Conservation (phyloP, 2,113 vertebrate species). For the Carollia perspicillata region DNA sequence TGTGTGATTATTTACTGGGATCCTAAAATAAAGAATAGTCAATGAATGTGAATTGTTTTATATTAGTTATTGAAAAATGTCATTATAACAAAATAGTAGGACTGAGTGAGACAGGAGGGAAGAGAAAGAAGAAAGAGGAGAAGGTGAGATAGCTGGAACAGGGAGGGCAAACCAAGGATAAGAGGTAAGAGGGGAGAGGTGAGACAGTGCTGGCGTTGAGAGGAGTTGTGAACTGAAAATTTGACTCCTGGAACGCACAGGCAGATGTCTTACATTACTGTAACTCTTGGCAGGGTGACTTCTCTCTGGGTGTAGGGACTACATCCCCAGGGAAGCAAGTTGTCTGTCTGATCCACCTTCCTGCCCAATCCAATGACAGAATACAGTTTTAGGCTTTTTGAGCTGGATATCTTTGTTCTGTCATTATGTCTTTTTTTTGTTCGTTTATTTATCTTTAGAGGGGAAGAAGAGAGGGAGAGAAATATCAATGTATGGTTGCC, state of each 20-base stretch:
- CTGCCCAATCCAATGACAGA: neutral
- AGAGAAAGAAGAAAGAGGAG: neutral
- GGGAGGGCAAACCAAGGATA: neutral
- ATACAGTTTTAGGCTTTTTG: neutral
- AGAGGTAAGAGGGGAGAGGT: neutral
- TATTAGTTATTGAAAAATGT: neutral
- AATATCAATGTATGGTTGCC: too few species aligned
- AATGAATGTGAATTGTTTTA: neutral
- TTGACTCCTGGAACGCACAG: neutral
- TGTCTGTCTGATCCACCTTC: neutral
- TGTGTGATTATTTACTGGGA: neutral
- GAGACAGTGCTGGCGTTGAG: rapidly evolving
- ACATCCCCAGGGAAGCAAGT: conserved; percentile 8
- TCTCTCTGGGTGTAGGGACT: neutral
- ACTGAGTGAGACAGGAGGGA: neutral
- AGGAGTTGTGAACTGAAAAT: too few species aligned
- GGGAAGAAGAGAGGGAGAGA: too few species aligned
- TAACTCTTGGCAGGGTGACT: neutral
- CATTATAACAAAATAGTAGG: neutral
- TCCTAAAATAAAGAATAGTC: neutral
- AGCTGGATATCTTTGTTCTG: neutral
- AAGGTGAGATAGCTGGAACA: rapidly evolving
- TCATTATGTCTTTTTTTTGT: neutral
- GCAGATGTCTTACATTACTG: neutral
- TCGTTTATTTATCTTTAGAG: too few species aligned